Base-by-base conservation (phyloP, 2,113 vertebrate genomes). In the Macquaria ambigua region DNA sequence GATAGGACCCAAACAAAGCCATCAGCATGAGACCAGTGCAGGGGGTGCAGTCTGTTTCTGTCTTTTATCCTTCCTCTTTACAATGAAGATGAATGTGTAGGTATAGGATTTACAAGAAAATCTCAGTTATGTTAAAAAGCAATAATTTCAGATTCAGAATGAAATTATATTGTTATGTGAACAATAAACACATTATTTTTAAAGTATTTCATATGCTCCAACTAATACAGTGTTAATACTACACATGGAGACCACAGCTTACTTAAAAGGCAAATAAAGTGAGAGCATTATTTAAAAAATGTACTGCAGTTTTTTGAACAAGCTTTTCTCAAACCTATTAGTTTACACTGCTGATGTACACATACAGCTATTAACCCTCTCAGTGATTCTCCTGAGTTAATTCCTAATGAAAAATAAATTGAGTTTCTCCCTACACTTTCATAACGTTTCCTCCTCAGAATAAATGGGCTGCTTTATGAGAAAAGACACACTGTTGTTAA, bases 401-500 rank as follows among this genome's bases (percentile, higher is more conserved):
- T 95, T 94, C 90, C 93, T 92, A 95, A 95, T 95, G 93, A 95
- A 96, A 96, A 95, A 93, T 25, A 87, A 96, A 97, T 96, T 93
- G 90, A 93, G 89, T 85, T 96, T 95, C 92, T 92, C 85, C 89
- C 89, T 93, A 96, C 96, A 95, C 82, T 90, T 86, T 95, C 95
- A 92, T 91, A 93, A 95, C 87, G 92, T 95, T 96, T 95, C 94
- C 85, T 90, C 90, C 93, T 83, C 86, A 75, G 92, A 96, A 97
- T 77, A 95, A 97, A 97, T 95, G 94, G 94, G 81, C 92, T 20
- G 89, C 94, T 96, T 97, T 96, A 97, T 95, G 93, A 94, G 88
- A 88, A 94, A 96, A 91, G 96, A 96, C 96, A 96, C 92, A 93
- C 95, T 91, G 91, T 94, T 96, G 95, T 95, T 97, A 96, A 97